A percentile compares a stretch with the other conserved stretches of the same genome.
phyloP scores from a whole-genome alignment of 1,140 invertebrate species.

The Heliconius himera region DNA sequence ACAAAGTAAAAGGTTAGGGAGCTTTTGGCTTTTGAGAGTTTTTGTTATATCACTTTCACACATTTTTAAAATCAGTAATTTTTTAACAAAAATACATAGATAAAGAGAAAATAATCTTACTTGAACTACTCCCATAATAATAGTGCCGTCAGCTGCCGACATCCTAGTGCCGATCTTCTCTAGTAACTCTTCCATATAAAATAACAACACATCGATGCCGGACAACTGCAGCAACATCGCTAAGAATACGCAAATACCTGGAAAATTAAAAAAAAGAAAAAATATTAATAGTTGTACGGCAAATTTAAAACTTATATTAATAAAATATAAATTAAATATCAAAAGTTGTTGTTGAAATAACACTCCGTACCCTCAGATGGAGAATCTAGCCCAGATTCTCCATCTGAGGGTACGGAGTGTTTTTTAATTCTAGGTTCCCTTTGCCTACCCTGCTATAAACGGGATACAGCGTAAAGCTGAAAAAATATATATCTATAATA shows the following conservation, averaged over 20 bases:
- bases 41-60: too few species aligned
- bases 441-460: neutral
- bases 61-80: too few species aligned
- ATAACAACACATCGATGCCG: conserved; percentile 92
- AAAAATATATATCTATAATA: neutral
- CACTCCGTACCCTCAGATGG: too few species aligned
- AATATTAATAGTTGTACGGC: too few species aligned
- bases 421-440: neutral
- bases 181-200: conserved; percentile 89
- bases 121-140: conserved; percentile 90
- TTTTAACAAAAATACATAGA: neutral
- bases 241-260: conserved; percentile 85
- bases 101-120: conserved; percentile 33
- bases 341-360: too few species aligned
- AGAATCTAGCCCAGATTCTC: too few species aligned
- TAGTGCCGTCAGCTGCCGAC: conserved; percentile 85
- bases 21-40: too few species aligned
- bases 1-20: too few species aligned
- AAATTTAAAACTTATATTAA: too few species aligned
- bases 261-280: neutral
- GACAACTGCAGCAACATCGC: conserved; percentile 89
- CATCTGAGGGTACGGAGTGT: too few species aligned
- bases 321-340: too few species aligned
- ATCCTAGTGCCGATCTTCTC: conserved; percentile 82
- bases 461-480: neutral